Percentiles rank a stretch among this genome's conserved stretches.
phyloP scores from a whole-genome alignment of 2,888 invertebrate genomes.

The Synergus gifuensis region DNA sequence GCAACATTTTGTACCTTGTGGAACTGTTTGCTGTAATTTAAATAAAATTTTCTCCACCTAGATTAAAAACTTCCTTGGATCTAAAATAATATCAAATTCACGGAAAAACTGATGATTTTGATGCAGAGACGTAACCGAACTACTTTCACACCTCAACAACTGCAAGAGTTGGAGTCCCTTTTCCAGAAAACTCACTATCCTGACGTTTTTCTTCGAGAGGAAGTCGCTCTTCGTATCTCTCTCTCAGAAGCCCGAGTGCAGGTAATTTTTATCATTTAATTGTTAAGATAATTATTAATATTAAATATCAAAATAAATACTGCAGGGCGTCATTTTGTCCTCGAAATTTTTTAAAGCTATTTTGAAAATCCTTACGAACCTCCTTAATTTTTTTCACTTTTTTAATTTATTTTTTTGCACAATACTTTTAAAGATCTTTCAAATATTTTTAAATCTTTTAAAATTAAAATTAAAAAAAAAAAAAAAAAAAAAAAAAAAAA shows the following conservation, averaged over 20 bases:
- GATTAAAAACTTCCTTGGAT: constrained; percentile 6
- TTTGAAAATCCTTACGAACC: too few relatives aligned
- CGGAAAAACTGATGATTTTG: background rate
- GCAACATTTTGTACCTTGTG: too few relatives aligned
- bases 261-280: constrained; percentile 77
- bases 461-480: too few relatives aligned
- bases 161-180: constrained; percentile 93
- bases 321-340: background rate
- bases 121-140: constrained; percentile 92
- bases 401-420: too few relatives aligned
- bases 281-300: too few relatives aligned
- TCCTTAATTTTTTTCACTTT: too few relatives aligned
- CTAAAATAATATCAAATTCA: constrained; percentile 16
- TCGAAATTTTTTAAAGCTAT: too few relatives aligned
- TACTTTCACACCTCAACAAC: constrained; percentile 95
- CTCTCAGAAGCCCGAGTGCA: constrained; percentile 96
- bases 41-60: background rate
- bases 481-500: too few relatives aligned
- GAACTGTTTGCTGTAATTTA: background rate
- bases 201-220: constrained; percentile 92
- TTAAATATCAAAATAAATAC: background rate
- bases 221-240: constrained; percentile 93
- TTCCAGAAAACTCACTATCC: constrained; percentile 98
- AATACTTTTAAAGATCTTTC: too few relatives aligned
- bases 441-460: too few relatives aligned